These are phyloP conservation scores for Lerista edwardsae DNA, from an alignment of 2,797 vertebrate species.

Conservation along the genomic window DNA sequence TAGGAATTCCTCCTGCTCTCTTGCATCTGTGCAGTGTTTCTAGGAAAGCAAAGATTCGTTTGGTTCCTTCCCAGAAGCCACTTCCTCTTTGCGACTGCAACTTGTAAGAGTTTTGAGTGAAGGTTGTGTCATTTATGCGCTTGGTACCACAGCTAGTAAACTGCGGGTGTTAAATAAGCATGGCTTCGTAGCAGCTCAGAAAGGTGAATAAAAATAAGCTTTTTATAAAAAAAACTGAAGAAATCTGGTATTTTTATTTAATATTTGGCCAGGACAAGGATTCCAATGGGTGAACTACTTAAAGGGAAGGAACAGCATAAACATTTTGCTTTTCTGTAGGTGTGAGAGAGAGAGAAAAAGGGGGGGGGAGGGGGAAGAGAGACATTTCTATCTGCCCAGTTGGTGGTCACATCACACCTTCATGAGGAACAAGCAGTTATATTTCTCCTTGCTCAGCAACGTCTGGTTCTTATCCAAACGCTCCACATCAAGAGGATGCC, in stretches of 20 bases:
- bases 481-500: conserved; percentile 76
- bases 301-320: conserved; percentile 70
- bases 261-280: conserved; percentile 77
- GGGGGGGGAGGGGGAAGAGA: neutral
- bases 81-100: neutral
- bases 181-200: conserved; percentile 33
- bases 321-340: conserved; percentile 73
- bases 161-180: neutral
- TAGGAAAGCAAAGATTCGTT: neutral
- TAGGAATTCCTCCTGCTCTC: neutral
- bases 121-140: too few relatives aligned
- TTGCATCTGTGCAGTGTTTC: neutral
- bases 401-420: conserved; percentile 69
- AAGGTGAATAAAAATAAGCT: conserved; percentile 55
- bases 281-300: conserved; percentile 71
- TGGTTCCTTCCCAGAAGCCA: neutral
- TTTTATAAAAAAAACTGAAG: conserved; percentile 64
- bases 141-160: neutral
- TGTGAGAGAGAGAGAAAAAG: conserved; percentile 37
- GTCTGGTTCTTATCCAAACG: conserved; percentile 79
- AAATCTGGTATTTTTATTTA: conserved; percentile 78
- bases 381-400: conserved; percentile 68
- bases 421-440: conserved; percentile 59
- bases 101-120: neutral
- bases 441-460: conserved; percentile 73